Percentiles rank a stretch among this genome's conserved stretches.
These are phyloP conservation scores for Protaetia brevitarsis DNA, from an alignment of 1,140 invertebrate genomes.

Conservation along the genomic window DNA sequence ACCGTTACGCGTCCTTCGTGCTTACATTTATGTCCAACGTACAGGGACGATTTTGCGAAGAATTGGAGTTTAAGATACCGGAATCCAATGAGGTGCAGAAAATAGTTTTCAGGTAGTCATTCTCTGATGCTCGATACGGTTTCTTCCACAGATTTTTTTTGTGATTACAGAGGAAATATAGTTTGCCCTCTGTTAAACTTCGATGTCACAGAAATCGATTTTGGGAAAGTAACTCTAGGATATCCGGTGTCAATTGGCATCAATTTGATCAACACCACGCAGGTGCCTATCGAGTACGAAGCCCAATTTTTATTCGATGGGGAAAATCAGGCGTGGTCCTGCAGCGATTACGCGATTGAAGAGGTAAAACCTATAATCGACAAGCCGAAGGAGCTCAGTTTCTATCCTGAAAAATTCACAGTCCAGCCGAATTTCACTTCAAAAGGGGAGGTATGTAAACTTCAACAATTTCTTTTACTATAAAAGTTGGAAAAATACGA, in stretches of 20 bases:
- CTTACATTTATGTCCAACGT: conserved; percentile 37
- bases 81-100: conserved; percentile 40
- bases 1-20: conserved; percentile 33
- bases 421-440: conserved; percentile 31
- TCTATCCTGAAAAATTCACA: conserved; percentile 36
- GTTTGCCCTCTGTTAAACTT: conserved; percentile 50
- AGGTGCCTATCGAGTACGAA: conserved; percentile 31
- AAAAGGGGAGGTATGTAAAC: not conserved
- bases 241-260: conserved; percentile 26
- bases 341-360: conserved; percentile 38
- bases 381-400: conserved; percentile 41
- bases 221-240: conserved; percentile 44
- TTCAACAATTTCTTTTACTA: not conserved
- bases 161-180: conserved; percentile 47
- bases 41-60: conserved; percentile 43
- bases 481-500: too few relatives aligned
- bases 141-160: conserved; percentile 6
- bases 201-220: conserved; percentile 44
- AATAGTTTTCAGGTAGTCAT: conserved; percentile 35
- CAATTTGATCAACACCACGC: conserved; percentile 32
- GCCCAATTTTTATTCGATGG: conserved; percentile 43
- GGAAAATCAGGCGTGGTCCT: conserved; percentile 35
- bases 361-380: conserved; percentile 37
- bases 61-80: conserved; percentile 37
- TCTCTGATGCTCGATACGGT: not conserved